Conservation (phyloP, 2,888 invertebrate species). For the Gandaritis pyraliata region DNA sequence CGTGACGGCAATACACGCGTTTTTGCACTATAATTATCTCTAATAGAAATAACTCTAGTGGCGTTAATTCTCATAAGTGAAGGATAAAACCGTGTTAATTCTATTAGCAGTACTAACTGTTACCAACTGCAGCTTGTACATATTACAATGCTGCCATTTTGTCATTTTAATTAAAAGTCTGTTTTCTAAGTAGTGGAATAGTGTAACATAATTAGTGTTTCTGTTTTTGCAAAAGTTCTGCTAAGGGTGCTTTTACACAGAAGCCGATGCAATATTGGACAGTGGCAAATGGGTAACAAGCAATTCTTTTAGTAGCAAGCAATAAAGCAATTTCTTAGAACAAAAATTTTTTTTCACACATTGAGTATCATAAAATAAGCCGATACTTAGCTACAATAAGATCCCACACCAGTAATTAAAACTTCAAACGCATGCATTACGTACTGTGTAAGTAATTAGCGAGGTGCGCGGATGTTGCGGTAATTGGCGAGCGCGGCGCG, state of each 20-base stretch:
- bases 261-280: no score
- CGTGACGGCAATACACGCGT: background rate
- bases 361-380: no score
- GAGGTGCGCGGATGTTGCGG: slow-evolving; percentile 5
- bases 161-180: slow-evolving; percentile 17
- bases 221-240: background rate
- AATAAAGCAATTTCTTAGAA: no score
- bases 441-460: slow-evolving; percentile 1
- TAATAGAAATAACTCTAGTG: slow-evolving; percentile 37
- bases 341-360: no score
- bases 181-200: slow-evolving; percentile 13
- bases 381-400: no score
- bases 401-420: no score
- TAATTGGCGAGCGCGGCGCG: slow-evolving; percentile 7
- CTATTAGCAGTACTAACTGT: slow-evolving; percentile 27
- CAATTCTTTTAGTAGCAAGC: no score
- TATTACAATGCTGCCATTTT: background rate
- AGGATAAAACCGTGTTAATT: slow-evolving; percentile 40
- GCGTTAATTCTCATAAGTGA: slow-evolving; percentile 37
- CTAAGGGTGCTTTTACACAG: background rate
- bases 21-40: slow-evolving; percentile 31
- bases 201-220: background rate
- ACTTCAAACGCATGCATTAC: no score
- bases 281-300: no score
- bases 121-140: slow-evolving; percentile 8